Base-by-base conservation (phyloP, 92 coral and sea anemone species). In the Umimayanthus kanabou region DNA sequence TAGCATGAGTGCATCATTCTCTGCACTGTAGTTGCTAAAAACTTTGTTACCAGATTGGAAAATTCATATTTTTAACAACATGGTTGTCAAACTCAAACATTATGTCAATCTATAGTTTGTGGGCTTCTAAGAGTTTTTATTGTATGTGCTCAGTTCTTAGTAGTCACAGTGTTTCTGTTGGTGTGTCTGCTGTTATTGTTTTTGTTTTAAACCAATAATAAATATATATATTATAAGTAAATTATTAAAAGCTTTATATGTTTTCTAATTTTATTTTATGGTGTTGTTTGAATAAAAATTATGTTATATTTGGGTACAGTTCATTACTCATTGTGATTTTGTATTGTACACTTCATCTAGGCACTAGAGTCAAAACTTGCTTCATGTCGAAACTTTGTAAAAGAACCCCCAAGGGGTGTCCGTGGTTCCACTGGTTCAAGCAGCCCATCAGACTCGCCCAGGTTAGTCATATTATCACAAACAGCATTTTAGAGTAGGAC, bases 321-420 rank as follows among this genome's bases (percentile, higher is more conserved):
- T 15, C 50, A 15, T 40, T 15, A 30, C 47, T 28, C 47, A 25
- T 39, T 55, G 7, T 42, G 25, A 45, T 39, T 47, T 11, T 37
- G 23, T 26, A 3, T 82, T 82, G 40, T 40, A 14, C 58, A 61
- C 26, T 73, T 71, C 20, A 23, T 78, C 13, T 76, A 97, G 99
- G 99, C 99, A 57, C 90, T 97, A 80, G 99, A 97, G 86, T 97
- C 99, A 74, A 97, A 97, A 87, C 97, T 97, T 79, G 99, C 99
- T 15, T 97, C 99, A 5, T 97, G 99, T 84, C 90, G 99, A 57
- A 96, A 96, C 90, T 96, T 96, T 90, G 99, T 96, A 0, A 96
- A 96, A 90, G 99, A 96, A 66, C 99, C 96, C 80, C 99, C 99
- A 61, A 92, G 94, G 74, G 91, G 78, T 76, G 91, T 96, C 64